Base-by-base conservation (phyloP, 1,140 invertebrate genomes). In the Oryzaephilus surinamensis region DNA sequence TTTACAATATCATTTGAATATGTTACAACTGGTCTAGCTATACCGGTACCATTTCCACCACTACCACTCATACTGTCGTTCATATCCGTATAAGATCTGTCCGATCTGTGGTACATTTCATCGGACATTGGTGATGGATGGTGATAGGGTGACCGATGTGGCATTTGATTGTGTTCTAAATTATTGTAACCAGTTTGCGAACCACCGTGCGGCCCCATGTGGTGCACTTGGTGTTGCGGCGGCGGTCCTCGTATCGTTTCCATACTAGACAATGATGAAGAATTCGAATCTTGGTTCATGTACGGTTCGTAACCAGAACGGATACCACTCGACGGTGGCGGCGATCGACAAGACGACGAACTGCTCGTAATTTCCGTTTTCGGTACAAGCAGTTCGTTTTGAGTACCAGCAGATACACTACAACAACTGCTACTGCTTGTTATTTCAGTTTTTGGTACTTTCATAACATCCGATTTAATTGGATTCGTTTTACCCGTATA, bases 181-280 rank as follows among this genome's bases (percentile, higher is more conserved):
- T 61, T 65, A 24, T 24, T 24, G 60, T 73, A 73, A 48, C 62
- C 66, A 4, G 45, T 20, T 4, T 58, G 60, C 46, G 52, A 70
- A 52, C 67, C 56, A 59, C 65, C 60, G 33, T 51, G 51, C 1
- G 50, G 38, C n/a, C 38, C 41, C 28, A 61, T 1, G 59, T 65
- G 46, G 37, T 23, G 47, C 5, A 37, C 15, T 21, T 48, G 54
- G 6, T 54, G 43, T 29, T 59, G 58, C 15, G 61, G 58, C 29
- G 67, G 50, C 50, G 63, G 48, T 17, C 54, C 48, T 17, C 71
- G 59, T 64, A 75, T 72, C 37, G 77, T 71, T 53, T 83, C 81
- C 74, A 82, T 79, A 49, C 73, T 79, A 11, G 79, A 81, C 58
- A 77, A 67, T 14, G 75, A 78, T 3, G 75, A 77, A 6, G 80